Conservation (phyloP, 1,140 invertebrate genomes). For the Onthophagus taurus region DNA sequence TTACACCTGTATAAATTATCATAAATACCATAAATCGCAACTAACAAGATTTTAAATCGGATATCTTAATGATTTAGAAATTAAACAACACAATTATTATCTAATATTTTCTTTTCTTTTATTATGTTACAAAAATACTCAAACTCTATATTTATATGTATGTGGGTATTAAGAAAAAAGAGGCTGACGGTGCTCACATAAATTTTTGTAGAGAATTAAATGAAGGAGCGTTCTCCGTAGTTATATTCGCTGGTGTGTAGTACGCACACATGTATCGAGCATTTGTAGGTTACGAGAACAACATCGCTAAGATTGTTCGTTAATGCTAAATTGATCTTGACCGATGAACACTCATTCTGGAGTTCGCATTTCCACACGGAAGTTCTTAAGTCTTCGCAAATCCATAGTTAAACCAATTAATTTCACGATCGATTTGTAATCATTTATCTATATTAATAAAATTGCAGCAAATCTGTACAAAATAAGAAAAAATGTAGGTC, state of each 20-base stretch:
- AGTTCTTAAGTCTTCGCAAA: neutral
- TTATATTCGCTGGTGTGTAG: no score
- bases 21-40: no score
- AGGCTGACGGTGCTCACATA: neutral
- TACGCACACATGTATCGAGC: slow-evolving; percentile 1
- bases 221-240: no score
- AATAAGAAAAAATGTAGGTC: neutral
- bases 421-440: neutral
- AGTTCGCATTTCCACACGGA: neutral
- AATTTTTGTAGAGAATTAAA: no score
- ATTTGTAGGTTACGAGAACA: slow-evolving; percentile 6
- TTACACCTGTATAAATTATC: no score
- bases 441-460: slow-evolving; percentile 2
- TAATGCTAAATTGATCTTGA: neutral
- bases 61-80: no score
- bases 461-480: slow-evolving; percentile 1
- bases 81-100: neutral
- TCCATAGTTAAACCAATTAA: neutral
- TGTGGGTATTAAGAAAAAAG: neutral
- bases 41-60: no score
- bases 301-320: neutral
- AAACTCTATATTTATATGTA: neutral
- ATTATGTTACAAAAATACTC: no score
- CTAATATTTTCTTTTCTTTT: slow-evolving; percentile 1
- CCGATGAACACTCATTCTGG: no score